Percentiles rank a stretch among this genome's conserved stretches.
phyloP scores from a whole-genome alignment of 92 coral and sea anemone genomes.

The Palythoa caribaeorum region DNA sequence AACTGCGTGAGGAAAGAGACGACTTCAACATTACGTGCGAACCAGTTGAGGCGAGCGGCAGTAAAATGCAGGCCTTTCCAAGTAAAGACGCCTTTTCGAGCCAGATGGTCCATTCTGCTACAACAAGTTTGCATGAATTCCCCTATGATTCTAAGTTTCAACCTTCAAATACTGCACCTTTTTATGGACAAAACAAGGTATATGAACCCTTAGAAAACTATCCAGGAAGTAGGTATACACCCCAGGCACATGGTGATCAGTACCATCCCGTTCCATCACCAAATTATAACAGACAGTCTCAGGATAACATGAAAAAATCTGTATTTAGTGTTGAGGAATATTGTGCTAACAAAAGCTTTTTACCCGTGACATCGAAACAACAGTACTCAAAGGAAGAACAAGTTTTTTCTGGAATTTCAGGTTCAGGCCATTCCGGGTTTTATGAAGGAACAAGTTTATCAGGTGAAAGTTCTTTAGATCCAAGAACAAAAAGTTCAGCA shows the following conservation, averaged over 20 bases:
- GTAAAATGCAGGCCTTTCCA: constrained; percentile 10
- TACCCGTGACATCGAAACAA: not conserved
- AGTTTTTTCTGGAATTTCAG: not conserved
- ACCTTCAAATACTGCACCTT: not conserved
- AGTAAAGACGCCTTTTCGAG: not conserved
- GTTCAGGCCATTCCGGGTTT: not conserved
- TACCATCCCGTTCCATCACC: not conserved
- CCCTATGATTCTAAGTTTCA: not conserved
- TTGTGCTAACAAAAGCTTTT: not conserved
- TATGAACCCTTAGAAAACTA: not conserved
- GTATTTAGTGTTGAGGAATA: constrained; percentile 2
- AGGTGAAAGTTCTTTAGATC: not conserved
- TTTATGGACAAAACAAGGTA: constrained; percentile 12
- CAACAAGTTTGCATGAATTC: not conserved
- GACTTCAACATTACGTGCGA: constrained; percentile 48
- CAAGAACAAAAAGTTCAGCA: not conserved
- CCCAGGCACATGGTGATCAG: not conserved
- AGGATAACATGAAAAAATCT: not conserved
- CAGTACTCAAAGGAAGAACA: not conserved
- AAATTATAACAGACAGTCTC: not conserved
- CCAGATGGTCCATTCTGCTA: not conserved
- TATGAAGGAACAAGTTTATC: not conserved
- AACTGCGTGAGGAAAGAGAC: constrained; percentile 48
- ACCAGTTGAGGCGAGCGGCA: constrained; percentile 49
- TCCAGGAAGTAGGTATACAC: not conserved